Percentiles rank a stretch among this genome's conserved stretches.
phyloP scores from a whole-genome alignment of 2,888 invertebrate species.

The Cataglyphis livida region DNA sequence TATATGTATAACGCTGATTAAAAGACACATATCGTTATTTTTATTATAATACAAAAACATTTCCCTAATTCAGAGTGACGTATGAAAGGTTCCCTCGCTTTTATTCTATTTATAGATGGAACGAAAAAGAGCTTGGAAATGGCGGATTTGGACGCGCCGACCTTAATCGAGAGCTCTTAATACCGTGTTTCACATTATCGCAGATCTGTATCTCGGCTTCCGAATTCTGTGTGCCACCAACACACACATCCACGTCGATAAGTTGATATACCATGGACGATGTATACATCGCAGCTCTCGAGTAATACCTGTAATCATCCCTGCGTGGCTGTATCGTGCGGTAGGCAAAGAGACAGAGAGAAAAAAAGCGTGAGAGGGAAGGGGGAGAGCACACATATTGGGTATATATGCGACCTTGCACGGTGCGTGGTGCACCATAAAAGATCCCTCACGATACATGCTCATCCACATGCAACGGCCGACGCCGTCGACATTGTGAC shows the following conservation, averaged over 20 bases:
- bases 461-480: constrained; percentile 42
- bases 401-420: constrained; percentile 50
- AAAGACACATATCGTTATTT: background rate
- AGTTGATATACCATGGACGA: constrained; percentile 20
- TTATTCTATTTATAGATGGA: background rate
- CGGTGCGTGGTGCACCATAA: constrained; percentile 51
- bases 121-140: background rate
- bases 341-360: background rate
- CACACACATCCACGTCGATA: constrained; percentile 37
- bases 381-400: background rate
- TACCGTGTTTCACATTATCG: constrained; percentile 4
- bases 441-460: constrained; percentile 46
- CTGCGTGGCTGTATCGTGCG: constrained; percentile 36
- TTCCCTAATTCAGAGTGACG: background rate
- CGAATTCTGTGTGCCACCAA: constrained; percentile 37
- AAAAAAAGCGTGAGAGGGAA: background rate
- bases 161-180: background rate
- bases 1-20: background rate
- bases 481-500: constrained; percentile 41
- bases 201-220: constrained; percentile 15
- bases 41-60: background rate
- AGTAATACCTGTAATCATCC: constrained; percentile 58
- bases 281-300: constrained; percentile 24
- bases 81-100: background rate
- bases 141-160: background rate